A percentile compares a stretch with the other conserved stretches of the same genome.
phyloP scores from a whole-genome alignment of 1,140 invertebrate genomes.

The Drosophila watanabei region DNA sequence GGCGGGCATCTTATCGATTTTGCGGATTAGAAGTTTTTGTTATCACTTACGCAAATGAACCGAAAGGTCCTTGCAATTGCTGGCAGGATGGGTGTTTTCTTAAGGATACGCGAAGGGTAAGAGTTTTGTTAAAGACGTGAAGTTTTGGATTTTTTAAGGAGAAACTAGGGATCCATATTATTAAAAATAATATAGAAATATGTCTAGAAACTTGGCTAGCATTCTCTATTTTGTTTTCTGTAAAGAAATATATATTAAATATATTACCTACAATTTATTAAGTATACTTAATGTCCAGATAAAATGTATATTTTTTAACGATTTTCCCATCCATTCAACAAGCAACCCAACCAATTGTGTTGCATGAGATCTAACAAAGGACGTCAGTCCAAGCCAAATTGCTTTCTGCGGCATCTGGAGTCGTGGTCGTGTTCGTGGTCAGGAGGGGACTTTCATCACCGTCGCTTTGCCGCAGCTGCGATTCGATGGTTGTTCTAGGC shows the following conservation, averaged over 20 bases:
- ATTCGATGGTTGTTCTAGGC: conserved; percentile 49
- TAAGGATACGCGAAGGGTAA: conserved; percentile 2
- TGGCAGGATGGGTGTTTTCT: conserved; percentile 10
- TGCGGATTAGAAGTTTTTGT: conserved; percentile 52
- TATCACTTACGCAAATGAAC: conserved; percentile 56
- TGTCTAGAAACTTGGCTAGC: background rate
- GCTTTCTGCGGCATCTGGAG: conserved; percentile 36
- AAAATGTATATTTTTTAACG: background rate
- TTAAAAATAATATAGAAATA: background rate
- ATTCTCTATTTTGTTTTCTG: too few species aligned
- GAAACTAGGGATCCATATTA: background rate
- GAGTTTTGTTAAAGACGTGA: background rate
- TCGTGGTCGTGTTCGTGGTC: background rate
- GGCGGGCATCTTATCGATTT: conserved; percentile 68
- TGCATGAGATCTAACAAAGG: conserved; percentile 30
- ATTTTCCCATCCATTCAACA: background rate
- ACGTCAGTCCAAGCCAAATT: conserved; percentile 31
- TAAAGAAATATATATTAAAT: too few species aligned
- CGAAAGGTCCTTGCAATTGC: conserved; percentile 43
- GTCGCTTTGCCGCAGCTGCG: conserved; percentile 34
- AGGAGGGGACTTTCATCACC: conserved; percentile 11
- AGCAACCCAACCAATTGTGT: too few species aligned
- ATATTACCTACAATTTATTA: background rate
- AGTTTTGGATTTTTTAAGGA: background rate
- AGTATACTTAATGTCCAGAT: too few species aligned